Conservation (phyloP, 2,888 invertebrate species). For the Protonemura montana region DNA sequence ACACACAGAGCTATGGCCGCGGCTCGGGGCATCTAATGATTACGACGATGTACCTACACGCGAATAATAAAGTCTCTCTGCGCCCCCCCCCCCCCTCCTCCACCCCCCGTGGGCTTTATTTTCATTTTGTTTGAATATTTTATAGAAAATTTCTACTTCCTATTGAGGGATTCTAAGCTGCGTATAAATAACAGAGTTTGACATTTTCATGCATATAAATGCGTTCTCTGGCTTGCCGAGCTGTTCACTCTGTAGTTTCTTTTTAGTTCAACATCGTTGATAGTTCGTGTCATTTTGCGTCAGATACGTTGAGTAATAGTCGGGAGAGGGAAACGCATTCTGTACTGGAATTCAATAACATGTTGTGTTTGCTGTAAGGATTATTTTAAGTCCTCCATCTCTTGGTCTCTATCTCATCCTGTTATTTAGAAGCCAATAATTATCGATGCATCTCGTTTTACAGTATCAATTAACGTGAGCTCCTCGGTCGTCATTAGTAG, state of each 20-base stretch:
- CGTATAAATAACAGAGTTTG: background rate
- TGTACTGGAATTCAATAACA: background rate
- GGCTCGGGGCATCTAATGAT: background rate
- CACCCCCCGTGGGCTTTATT: background rate
- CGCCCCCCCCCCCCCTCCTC: no score
- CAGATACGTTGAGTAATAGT: background rate
- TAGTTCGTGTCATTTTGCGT: background rate
- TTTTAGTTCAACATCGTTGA: background rate
- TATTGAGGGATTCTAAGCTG: conserved; percentile 4
- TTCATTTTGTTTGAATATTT: background rate
- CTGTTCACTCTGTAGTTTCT: background rate
- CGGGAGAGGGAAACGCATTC: background rate
- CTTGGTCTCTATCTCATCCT: background rate
- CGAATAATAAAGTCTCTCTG: background rate
- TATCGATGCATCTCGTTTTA: background rate
- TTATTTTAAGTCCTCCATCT: background rate
- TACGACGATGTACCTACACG: background rate
- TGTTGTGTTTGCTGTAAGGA: background rate
- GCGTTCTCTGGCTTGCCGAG: background rate
- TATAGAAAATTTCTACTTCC: background rate
- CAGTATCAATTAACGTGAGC: background rate
- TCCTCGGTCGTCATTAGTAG: background rate
- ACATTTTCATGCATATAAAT: conserved; percentile 4
- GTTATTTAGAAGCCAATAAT: background rate
- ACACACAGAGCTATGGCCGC: background rate